phyloP scores from a whole-genome alignment of 2,113 vertebrate genomes.

The Gyps fulvus region DNA sequence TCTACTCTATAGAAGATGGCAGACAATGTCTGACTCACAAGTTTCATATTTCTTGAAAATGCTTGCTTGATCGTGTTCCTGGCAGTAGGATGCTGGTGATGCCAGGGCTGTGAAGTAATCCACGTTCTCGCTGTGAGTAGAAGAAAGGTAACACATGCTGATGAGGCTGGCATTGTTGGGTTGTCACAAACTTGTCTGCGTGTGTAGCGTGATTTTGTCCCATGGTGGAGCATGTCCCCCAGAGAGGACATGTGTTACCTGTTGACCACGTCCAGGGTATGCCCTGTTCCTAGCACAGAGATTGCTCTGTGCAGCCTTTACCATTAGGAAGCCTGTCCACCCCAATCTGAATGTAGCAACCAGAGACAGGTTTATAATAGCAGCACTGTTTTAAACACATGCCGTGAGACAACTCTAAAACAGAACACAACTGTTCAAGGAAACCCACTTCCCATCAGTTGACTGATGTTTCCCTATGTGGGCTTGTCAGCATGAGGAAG shows the following conservation, averaged over 20 bases:
- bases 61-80: not conserved
- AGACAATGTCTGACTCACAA: not conserved
- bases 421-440: not conserved
- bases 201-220: not conserved
- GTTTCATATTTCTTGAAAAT: not conserved
- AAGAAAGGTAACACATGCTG: not conserved
- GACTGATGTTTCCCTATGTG: not conserved
- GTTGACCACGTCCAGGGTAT: not conserved
- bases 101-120: not conserved
- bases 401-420: not conserved
- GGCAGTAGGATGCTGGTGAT: not conserved
- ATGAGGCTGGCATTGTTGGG: not conserved
- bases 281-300: not conserved
- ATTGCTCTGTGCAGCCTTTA: not conserved
- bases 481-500: not conserved
- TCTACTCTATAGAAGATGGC: not conserved
- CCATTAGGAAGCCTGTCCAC: not conserved
- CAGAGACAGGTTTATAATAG: not conserved
- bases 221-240: fast-evolving
- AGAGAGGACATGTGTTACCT: not conserved
- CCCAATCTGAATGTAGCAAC: not conserved
- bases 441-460: not conserved
- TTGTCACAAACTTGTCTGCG: not conserved
- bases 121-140: fast-evolving
- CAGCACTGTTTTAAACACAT: not conserved